Conservation (phyloP, 2,888 invertebrate species). For the Coenonympha glycerion region DNA sequence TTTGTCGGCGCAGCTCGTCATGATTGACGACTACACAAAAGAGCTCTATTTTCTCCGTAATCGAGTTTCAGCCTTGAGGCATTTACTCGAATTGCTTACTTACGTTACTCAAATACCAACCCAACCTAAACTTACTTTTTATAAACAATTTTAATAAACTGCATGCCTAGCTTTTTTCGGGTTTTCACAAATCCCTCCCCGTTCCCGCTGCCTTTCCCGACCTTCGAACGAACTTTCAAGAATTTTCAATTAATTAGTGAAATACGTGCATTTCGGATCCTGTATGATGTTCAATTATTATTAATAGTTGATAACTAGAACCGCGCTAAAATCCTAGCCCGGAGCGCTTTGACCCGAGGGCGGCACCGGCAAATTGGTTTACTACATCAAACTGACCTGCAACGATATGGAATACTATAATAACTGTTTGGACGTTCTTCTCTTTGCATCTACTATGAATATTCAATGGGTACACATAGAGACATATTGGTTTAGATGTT, state of each 20-base stretch:
- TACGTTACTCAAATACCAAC: background rate
- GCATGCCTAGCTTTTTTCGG: no score
- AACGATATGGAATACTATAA: slow-evolving; percentile 5
- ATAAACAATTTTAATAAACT: no score
- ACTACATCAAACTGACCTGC: slow-evolving; percentile 1
- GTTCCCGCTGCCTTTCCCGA: no score
- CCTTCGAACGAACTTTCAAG: no score
- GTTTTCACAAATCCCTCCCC: no score
- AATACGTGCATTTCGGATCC: background rate
- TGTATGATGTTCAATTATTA: background rate
- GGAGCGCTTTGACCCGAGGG: background rate
- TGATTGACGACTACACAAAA: slow-evolving; percentile 2
- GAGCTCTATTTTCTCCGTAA: slow-evolving; percentile 1
- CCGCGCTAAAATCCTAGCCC: background rate
- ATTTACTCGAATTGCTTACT: background rate
- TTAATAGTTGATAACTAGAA: background rate
- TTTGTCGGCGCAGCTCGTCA: background rate
- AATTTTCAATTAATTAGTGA: background rate
- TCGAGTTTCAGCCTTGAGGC: slow-evolving; percentile 1
- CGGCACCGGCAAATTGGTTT: background rate
- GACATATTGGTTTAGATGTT: no score
- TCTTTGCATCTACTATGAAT: background rate
- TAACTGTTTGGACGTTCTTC: slow-evolving; percentile 1
- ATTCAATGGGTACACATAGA: background rate
- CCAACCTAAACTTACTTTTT: background rate